phyloP scores from a whole-genome alignment of 2,888 invertebrate species.

The Nephrotoma appendiculata region DNA sequence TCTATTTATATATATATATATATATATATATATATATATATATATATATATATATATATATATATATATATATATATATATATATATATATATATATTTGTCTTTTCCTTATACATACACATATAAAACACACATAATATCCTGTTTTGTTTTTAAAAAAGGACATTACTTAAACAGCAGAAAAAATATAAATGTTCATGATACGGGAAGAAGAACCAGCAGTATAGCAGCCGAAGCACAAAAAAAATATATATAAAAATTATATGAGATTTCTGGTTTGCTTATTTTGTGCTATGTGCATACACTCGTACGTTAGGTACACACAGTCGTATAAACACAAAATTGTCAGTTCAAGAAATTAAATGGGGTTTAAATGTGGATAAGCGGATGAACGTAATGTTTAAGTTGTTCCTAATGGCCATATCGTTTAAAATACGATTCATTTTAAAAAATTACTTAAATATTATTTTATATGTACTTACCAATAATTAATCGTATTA shows the following conservation, averaged over 20 bases:
- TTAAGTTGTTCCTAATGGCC: background rate
- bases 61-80: too few relatives aligned
- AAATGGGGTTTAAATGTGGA: background rate
- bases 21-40: too few relatives aligned
- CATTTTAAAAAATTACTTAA: background rate
- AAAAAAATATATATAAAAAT: background rate
- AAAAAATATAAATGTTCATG: background rate
- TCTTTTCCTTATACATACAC: background rate
- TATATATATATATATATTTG: too few relatives aligned
- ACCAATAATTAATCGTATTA: constrained; percentile 5
- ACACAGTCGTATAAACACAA: background rate
- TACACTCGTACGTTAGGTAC: background rate
- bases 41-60: too few relatives aligned
- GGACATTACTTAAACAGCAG: background rate
- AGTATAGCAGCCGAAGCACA: background rate
- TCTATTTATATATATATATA: background rate
- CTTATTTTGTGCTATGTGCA: background rate
- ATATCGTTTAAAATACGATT: background rate
- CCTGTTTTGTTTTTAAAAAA: background rate
- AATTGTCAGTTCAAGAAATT: background rate
- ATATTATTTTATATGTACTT: background rate
- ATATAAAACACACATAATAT: background rate
- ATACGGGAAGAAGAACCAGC: background rate
- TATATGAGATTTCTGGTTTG: background rate
- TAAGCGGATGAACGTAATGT: background rate